Evolutionary conservation across 2,113 vertebrate species (phyloP).

Genomic region (Plecturocebus donacophilus): DNA sequence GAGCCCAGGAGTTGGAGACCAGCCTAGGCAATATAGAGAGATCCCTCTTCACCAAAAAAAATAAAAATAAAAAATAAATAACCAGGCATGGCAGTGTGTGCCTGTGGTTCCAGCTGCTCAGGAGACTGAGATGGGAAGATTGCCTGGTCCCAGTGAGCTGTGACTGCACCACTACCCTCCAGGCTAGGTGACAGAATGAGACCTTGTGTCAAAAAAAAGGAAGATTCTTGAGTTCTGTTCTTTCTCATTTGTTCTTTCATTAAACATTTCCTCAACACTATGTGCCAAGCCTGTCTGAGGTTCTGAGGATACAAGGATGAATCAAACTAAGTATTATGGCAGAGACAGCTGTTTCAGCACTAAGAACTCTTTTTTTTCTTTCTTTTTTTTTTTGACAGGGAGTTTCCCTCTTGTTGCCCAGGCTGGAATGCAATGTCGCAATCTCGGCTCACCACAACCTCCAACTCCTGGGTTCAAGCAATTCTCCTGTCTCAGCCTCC

Average conservation of each 20-base stretch:
- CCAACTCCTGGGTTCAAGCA: too few species aligned
- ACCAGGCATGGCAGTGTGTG: too few species aligned
- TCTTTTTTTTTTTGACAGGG: background rate
- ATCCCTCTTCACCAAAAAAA: too few species aligned
- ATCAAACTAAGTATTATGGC: background rate
- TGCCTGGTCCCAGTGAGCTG: background rate
- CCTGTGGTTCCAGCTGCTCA: background rate
- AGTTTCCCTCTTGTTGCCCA: too few species aligned
- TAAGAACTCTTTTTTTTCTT: background rate
- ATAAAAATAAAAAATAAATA: too few species aligned
- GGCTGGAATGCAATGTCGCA: too few species aligned
- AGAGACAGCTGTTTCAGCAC: background rate
- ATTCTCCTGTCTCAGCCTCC: too few species aligned
- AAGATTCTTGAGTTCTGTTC: background rate
- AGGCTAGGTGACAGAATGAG: too few species aligned
- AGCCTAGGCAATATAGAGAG: too few species aligned
- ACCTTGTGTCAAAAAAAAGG: background rate
- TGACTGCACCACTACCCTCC: background rate
- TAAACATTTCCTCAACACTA: background rate
- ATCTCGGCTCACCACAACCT: too few species aligned
- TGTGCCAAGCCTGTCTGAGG: background rate
- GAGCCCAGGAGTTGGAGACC: too few species aligned
- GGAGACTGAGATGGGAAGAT: background rate
- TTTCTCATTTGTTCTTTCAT: background rate
- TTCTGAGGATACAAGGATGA: background rate